Evolutionary conservation across 2,113 vertebrate genomes (phyloP).

Genomic region (Amblyornis subalaris): DNA sequence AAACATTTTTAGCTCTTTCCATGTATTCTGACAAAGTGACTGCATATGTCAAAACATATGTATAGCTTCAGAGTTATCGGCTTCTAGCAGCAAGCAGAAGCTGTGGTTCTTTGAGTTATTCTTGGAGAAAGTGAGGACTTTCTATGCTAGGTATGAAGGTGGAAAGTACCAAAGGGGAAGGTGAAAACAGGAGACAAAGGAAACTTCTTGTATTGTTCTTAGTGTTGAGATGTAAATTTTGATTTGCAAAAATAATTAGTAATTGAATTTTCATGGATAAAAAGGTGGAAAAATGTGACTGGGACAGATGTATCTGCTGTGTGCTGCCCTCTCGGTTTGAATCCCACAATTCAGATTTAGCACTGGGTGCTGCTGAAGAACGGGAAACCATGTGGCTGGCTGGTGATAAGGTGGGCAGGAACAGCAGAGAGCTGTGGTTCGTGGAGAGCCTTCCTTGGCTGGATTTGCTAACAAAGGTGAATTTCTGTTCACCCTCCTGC

Average conservation of each 20-base stretch:
- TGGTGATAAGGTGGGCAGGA: neutral
- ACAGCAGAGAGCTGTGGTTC: neutral
- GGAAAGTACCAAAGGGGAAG: neutral
- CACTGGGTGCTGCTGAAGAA: neutral
- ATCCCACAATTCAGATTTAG: neutral
- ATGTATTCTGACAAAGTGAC: neutral
- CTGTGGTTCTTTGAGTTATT: neutral
- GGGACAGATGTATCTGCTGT: neutral
- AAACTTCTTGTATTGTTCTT: neutral
- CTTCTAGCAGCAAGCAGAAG: neutral
- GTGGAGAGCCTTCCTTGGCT: neutral
- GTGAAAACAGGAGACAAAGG: neutral
- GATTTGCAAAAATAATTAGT: neutral
- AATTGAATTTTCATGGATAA: neutral
- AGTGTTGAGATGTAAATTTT: neutral
- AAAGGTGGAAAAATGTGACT: neutral
- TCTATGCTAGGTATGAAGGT: neutral
- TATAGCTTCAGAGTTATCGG: neutral
- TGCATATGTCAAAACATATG: neutral
- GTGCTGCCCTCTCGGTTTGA: neutral
- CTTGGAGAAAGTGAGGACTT: neutral
- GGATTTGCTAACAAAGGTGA: neutral
- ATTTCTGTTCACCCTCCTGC: neutral
- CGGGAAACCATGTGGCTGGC: accelerated
- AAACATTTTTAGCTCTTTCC: neutral